Evolutionary conservation across 2,797 vertebrate species (phyloP), one percentile per base, ranked within the genome.

Genomic region (Scyliorhinus canicula): DNA sequence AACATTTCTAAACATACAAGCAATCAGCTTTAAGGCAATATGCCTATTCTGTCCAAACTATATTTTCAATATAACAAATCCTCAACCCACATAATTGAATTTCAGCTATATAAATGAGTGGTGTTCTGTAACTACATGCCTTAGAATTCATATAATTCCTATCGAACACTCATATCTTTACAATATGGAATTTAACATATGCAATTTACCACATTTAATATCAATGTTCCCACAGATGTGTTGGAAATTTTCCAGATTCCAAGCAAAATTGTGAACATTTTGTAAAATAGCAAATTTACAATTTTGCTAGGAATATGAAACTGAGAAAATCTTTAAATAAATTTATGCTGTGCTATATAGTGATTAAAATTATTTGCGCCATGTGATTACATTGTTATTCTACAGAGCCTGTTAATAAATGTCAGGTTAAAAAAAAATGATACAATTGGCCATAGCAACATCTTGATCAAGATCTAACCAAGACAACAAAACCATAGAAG

Each of bases 401-500:
- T 63, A 63, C 19, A 26, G 31, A 88, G 24, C 0, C 57, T 91
- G 12, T 9, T n/a, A 91, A 40, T 21, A 91, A 65, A 65, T 91
- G 52, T n/a, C 57, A 63, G 31, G 19, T 28, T 60, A 86, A 86
- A 50, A 88, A 35, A n/a, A 31, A 3, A 19, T 14, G 9, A 52
- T 28, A 52, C 52, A 90, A 35, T 19, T 9, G 57, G 52, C 85
- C 31, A 57, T 0, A 65, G 44, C 55, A n/a, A 57, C 21, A 90
- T 90, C 6, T 90, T 57, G 52, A 55, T 88, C 31, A 63, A 28
- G 28, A 86, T 90, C 4, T 21, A 60, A 60, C 88, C 40, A 91
- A 96, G 96, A 96, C 95, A 97, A 97, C 95, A 97, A 95, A 96
- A 12, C 60, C 60, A 91, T 19, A 44, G 21, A 93, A 65, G 19